A percentile compares a stretch with the other conserved stretches of the same genome.
These are phyloP conservation scores for Lasiurus cinereus DNA, from an alignment of 2,113 vertebrate species.

Conservation along the genomic window DNA sequence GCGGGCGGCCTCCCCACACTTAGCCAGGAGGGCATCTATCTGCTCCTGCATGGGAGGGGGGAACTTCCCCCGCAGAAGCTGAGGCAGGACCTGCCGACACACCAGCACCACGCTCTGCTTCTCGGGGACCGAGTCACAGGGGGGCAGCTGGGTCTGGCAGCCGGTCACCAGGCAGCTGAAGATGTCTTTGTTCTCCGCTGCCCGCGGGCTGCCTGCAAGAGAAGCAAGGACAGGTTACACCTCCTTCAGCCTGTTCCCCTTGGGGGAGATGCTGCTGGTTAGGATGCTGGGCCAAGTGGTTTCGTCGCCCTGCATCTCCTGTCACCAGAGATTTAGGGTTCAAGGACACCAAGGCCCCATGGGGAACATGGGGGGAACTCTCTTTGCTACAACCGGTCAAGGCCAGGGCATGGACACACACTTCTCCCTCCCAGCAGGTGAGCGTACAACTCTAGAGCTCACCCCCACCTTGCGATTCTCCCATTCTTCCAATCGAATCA, in stretches of 20 bases:
- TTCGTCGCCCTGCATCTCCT: background rate
- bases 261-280: background rate
- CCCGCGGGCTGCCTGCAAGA: slow-evolving; percentile 82
- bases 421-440: background rate
- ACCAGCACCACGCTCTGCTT: slow-evolving; percentile 88
- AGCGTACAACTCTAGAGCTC: background rate
- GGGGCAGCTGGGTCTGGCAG: slow-evolving; percentile 82
- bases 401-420: background rate
- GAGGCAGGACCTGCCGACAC: slow-evolving; percentile 88
- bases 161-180: slow-evolving; percentile 90
- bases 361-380: background rate
- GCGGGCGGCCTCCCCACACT: slow-evolving; percentile 72
- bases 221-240: slow-evolving; percentile 64
- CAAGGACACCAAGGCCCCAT: background rate
- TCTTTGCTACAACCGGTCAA: background rate
- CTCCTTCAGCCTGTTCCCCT: background rate
- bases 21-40: slow-evolving; percentile 82
- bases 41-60: slow-evolving; percentile 77
- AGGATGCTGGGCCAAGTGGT: background rate
- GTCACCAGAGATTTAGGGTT: background rate
- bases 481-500: background rate
- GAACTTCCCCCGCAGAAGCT: slow-evolving; percentile 86
- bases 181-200: slow-evolving; percentile 85
- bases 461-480: background rate
- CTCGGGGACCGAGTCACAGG: slow-evolving; percentile 86